Evolutionary conservation across 2,888 invertebrate species (phyloP), one percentile per base, ranked within the genome.

Genomic region (Conchocele bisecta): DNA sequence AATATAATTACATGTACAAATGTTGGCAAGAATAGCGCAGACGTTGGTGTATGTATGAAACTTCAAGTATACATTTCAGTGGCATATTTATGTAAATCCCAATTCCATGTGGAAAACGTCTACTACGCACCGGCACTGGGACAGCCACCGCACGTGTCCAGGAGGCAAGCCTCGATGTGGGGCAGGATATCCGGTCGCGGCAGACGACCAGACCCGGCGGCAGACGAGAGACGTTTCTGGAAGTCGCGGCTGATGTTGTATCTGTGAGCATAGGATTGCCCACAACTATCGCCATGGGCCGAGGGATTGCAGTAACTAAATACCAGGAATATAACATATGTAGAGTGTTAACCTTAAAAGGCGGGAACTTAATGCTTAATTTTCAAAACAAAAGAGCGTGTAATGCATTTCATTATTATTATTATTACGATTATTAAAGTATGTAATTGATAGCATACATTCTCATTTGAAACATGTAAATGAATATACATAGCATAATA

Each of bases 71-170:
- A n/a, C n/a, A n/a, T n/a, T n/a, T n/a, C n/a, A n/a, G n/a, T n/a
- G n/a, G n/a, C n/a, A n/a, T n/a, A n/a, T n/a, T n/a, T n/a, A n/a
- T n/a, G n/a, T n/a, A n/a, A n/a, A n/a, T n/a, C n/a, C n/a, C n/a
- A n/a, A n/a, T n/a, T n/a, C n/a, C n/a, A n/a, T n/a, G n/a, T n/a
- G n/a, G n/a, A n/a, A n/a, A n/a, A n/a, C n/a, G n/a, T n/a, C n/a
- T n/a, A n/a, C n/a, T n/a, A n/a, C n/a, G 31, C 70, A 84, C 84
- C 84, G 44, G 81, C 66, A 20, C 76, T 79, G 2, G 81, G 75
- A 53, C 84, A 84, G 4, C 83, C 83, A 4, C 84, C 84, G 59
- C 84, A 84, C 2, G 61, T 37, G 22, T 78, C 63, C 5, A 79
- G 65, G 22, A 84, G 41, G 63, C 84, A 84, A 4, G 66, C 54